phyloP scores from a whole-genome alignment of 2,113 vertebrate genomes.

The Trematocara stigmaticum region DNA sequence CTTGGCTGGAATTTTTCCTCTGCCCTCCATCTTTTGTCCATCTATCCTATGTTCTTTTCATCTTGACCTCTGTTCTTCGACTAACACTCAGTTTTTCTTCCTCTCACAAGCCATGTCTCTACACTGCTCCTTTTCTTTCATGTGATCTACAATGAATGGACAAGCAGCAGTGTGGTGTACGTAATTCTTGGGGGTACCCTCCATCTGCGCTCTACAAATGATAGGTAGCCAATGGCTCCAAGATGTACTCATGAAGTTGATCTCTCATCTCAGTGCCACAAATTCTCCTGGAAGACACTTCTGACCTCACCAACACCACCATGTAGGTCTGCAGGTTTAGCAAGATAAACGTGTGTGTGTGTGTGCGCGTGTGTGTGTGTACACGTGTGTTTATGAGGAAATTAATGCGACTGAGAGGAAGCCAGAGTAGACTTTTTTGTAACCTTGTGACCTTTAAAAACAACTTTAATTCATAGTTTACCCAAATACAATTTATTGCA shows the following conservation, averaged over 20 bases:
- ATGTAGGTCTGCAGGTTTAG: neutral
- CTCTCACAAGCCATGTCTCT: neutral
- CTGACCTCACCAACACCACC: conserved; percentile 43
- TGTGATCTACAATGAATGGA: conserved; percentile 19
- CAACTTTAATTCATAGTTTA: conserved; percentile 36
- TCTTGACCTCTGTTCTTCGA: conserved; percentile 18
- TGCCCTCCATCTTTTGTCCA: neutral
- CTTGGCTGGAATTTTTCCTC: neutral
- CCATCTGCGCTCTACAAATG: conserved; percentile 29
- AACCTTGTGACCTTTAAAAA: conserved; percentile 40
- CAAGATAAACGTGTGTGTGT: neutral
- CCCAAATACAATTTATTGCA: conserved; percentile 39
- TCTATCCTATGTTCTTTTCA: conserved; percentile 30
- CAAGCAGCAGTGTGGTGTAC: conserved; percentile 1
- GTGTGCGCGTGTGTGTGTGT: neutral
- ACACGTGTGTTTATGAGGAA: neutral
- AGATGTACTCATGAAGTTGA: conserved; percentile 53
- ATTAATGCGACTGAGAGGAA: neutral
- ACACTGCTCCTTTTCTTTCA: conserved; percentile 18
- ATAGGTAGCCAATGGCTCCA: conserved; percentile 56
- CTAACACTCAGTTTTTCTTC: neutral
- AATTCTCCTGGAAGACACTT: conserved; percentile 40
- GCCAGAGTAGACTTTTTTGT: neutral
- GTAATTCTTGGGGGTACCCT: conserved; percentile 6
- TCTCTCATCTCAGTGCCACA: conserved; percentile 28